phyloP scores from a whole-genome alignment of 2,113 vertebrate genomes.

The Oryzias javanicus region DNA sequence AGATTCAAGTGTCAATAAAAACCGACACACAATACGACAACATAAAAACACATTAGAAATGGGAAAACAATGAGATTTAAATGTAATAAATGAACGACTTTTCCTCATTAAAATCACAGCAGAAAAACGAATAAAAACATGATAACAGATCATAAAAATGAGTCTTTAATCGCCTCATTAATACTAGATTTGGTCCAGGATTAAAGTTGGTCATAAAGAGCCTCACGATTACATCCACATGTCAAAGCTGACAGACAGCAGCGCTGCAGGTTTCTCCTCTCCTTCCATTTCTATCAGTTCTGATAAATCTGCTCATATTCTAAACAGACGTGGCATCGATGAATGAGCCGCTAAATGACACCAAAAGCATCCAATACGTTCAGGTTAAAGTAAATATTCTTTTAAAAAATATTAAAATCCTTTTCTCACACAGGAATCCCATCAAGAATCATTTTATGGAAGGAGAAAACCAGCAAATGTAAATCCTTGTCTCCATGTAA shows the following conservation, averaged over 20 bases:
- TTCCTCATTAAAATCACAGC: too few species aligned
- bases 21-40: too few species aligned
- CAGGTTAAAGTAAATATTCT: too few species aligned
- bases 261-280: conserved; percentile 34
- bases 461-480: conserved; percentile 4
- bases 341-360: conserved; percentile 26
- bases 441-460: background rate
- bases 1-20: too few species aligned
- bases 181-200: too few species aligned
- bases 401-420: too few species aligned
- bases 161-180: conserved; percentile 71
- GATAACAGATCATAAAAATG: too few species aligned
- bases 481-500: conserved; percentile 43
- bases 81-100: too few species aligned
- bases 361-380: background rate
- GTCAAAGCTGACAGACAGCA: conserved; percentile 67
- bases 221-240: conserved; percentile 65
- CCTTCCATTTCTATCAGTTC: conserved; percentile 21
- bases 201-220: conserved; percentile 71
- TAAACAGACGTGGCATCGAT: conserved; percentile 42
- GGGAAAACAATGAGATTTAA: too few species aligned
- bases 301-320: conserved; percentile 27
- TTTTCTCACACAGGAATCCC: background rate
- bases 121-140: too few species aligned
- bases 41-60: too few species aligned